A percentile compares a stretch with the other conserved stretches of the same genome.
These are phyloP conservation scores for Papilio polytes DNA, from an alignment of 1,140 invertebrate genomes.

Conservation along the genomic window DNA sequence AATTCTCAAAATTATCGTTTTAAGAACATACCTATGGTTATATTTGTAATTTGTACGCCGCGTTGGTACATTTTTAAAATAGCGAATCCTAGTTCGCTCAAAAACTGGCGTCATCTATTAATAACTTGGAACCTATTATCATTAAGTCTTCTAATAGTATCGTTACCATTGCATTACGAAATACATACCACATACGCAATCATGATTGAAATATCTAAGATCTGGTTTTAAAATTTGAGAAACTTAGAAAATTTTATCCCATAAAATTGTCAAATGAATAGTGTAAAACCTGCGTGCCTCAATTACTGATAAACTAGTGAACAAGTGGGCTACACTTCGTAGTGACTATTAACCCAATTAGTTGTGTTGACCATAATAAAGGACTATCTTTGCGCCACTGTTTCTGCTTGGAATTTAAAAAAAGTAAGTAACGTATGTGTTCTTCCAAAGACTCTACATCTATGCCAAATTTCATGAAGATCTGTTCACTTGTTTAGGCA, in stretches of 20 bases:
- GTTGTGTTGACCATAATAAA: neutral
- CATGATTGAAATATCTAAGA: neutral
- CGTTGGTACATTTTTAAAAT: neutral
- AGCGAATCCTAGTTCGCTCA: constrained; percentile 8
- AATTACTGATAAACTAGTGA: neutral
- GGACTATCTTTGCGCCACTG: no score
- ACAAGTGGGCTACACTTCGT: neutral
- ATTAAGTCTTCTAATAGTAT: constrained; percentile 4
- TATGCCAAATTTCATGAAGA: no score
- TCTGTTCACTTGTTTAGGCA: no score
- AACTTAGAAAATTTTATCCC: neutral
- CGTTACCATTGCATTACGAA: constrained; percentile 7
- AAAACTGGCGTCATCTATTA: constrained; percentile 18
- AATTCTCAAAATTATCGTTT: neutral
- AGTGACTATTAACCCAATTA: constrained; percentile 5
- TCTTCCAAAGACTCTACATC: no score
- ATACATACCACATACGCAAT: neutral
- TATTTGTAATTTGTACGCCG: neutral
- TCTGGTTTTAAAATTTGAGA: neutral
- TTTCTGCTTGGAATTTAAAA: no score
- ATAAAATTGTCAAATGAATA: neutral
- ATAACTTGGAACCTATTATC: neutral
- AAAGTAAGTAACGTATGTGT: no score
- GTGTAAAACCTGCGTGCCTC: neutral
- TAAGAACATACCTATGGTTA: neutral